Evolutionary conservation across 2,888 invertebrate genomes (phyloP), one percentile per base, ranked within the genome.

Genomic region (Cephus runcator): DNA sequence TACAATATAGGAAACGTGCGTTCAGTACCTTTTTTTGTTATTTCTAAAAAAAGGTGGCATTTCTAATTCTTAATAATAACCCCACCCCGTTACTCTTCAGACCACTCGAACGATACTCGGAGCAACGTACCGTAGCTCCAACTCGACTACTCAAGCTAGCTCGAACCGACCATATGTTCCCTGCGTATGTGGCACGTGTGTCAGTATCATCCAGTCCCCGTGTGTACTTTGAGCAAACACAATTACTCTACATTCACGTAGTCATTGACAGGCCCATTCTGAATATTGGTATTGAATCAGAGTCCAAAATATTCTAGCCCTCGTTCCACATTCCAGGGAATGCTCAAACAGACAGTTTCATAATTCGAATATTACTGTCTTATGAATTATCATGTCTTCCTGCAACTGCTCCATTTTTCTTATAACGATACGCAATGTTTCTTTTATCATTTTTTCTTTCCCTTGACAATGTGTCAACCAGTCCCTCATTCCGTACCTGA

Each of bases 191-290:
- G 56, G 56, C 56, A 56, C 56, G 56, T 56, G 23, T 56, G 56
- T 56, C 56, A 56, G 56, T 56, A 56, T 56, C 56, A 56, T 56
- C 56, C 56, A 56, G 56, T 56, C 9, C 56, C 56, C 56, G 31
- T 75, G 69, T 34, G 34, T 40, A 23, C 34, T 1, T 34, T 35
- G 76, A 81, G 69, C 75, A 79, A 78, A 81, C 56, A 81, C 73
- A 79, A 79, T 81, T 79, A 79, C 77, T 77, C 76, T 73, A 35
- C 76, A 40, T 69, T 34, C 69, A 11, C 74, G 30, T 33, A 56
- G 73, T 30, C 77, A 40, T 73, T 68, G 78, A 56, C 56, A 56
- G 56, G 56, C 56, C 56, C 56, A 56, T 56, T 56, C 56, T 78
- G 15, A 75, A 74, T 74, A 34, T 80, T 80, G 76, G 68, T 56